These are phyloP conservation scores for Dinoponera quadriceps DNA, from an alignment of 1,140 invertebrate species.

Conservation along the genomic window DNA sequence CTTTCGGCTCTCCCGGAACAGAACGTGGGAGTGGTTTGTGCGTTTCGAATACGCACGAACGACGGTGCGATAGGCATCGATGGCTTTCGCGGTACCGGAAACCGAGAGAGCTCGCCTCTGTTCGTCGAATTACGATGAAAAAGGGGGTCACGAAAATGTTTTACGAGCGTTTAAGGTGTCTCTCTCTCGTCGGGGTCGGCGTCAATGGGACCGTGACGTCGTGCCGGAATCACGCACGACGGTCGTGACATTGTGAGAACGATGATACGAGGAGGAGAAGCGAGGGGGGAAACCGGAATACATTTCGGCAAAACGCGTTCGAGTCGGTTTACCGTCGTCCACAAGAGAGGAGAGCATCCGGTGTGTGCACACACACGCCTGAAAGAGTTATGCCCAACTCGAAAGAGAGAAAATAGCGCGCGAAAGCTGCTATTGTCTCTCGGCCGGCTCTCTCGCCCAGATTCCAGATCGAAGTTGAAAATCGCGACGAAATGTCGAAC, in stretches of 20 bases:
- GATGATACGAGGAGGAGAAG: constrained; percentile 32
- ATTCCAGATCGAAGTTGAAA: constrained; percentile 14
- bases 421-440: not conserved
- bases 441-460: no score
- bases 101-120: constrained; percentile 56
- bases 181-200: constrained; percentile 68
- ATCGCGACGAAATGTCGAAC: not conserved
- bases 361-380: not conserved
- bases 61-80: constrained; percentile 57
- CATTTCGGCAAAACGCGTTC: constrained; percentile 54
- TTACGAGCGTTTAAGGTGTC: constrained; percentile 75
- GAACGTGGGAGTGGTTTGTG: not conserved
- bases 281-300: constrained; percentile 31
- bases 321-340: constrained; percentile 29
- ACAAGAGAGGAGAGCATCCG: not conserved
- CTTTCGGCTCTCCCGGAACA: no score
- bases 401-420: constrained; percentile 12
- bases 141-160: constrained; percentile 75
- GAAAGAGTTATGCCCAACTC: constrained; percentile 12
- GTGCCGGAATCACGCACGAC: constrained; percentile 80
- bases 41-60: constrained; percentile 27
- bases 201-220: constrained; percentile 82
- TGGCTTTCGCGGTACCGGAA: constrained; percentile 68
- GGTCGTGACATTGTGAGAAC: constrained; percentile 75
- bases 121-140: constrained; percentile 67